Percentiles rank a stretch among this genome's conserved stretches.
phyloP scores from a whole-genome alignment of 2,888 invertebrate genomes.

The Cryptus viduatorius region DNA sequence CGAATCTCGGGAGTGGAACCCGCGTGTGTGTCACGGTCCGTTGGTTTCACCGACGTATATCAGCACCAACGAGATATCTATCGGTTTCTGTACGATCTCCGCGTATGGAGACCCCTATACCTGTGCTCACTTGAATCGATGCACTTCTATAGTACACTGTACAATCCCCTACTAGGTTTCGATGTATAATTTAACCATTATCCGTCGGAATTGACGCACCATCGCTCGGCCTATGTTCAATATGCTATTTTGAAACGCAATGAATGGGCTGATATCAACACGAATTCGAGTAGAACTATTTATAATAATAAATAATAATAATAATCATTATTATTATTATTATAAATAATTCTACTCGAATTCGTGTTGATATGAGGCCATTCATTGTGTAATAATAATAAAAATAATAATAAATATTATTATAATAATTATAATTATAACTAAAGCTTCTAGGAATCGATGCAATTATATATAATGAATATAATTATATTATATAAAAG shows the following conservation, averaged over 20 bases:
- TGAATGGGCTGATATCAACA: slow-evolving; percentile 29
- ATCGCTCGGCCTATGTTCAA: slow-evolving; percentile 24
- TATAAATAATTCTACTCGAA: too few species aligned
- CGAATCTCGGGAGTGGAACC: slow-evolving; percentile 72
- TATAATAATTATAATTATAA: not conserved
- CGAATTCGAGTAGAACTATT: slow-evolving; percentile 39
- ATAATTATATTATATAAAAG: too few species aligned
- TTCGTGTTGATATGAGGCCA: too few species aligned
- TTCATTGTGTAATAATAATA: too few species aligned
- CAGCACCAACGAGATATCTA: slow-evolving; percentile 46
- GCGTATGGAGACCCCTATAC: slow-evolving; percentile 16
- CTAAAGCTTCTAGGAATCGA: not conserved
- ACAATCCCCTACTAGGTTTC: slow-evolving; percentile 33
- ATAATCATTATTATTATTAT: not conserved
- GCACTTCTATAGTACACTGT: slow-evolving; percentile 48
- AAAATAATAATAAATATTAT: slow-evolving; percentile 19
- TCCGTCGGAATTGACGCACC: slow-evolving; percentile 53
- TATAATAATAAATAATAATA: slow-evolving; percentile 15
- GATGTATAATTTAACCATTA: slow-evolving; percentile 66
- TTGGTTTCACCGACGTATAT: slow-evolving; percentile 40
- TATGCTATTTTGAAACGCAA: slow-evolving; percentile 48
- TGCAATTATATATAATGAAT: too few species aligned
- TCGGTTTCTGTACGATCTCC: slow-evolving; percentile 19
- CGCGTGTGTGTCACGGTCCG: slow-evolving; percentile 28
- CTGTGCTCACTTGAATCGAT: slow-evolving; percentile 45